Percentiles rank a stretch among this genome's conserved stretches.
Conservation (phyloP, 2,113 vertebrate species). For the Bagarius yarrelli region DNA sequence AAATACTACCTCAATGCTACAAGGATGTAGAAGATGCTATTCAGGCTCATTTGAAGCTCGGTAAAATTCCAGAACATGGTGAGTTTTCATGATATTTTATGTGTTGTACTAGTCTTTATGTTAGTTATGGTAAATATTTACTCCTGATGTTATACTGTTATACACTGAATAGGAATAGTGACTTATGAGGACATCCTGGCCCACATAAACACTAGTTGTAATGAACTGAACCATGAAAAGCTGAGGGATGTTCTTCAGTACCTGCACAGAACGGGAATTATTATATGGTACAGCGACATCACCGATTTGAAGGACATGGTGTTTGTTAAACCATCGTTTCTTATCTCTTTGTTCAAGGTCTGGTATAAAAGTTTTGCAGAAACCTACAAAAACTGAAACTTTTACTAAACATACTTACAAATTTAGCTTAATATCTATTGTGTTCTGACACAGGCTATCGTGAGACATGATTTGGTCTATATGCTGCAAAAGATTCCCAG, state of each 20-base stretch:
- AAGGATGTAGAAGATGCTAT: slow-evolving; percentile 63
- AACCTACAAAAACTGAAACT: background rate
- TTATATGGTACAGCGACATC: slow-evolving; percentile 71
- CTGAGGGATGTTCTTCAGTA: slow-evolving; percentile 63
- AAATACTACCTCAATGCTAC: slow-evolving; percentile 59
- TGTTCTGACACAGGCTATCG: slow-evolving; percentile 59
- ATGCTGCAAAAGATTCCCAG: slow-evolving; percentile 60
- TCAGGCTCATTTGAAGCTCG: background rate
- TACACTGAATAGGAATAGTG: slow-evolving; percentile 62
- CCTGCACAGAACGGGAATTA: slow-evolving; percentile 65
- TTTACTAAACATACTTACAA: background rate
- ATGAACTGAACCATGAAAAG: slow-evolving; percentile 53
- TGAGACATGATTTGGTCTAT: slow-evolving; percentile 60
- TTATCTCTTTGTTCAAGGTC: slow-evolving; percentile 73
- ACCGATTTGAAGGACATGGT: slow-evolving; percentile 53
- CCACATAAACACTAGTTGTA: slow-evolving; percentile 31
- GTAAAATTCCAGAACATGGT: slow-evolving; percentile 63
- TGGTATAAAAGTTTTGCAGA: background rate
- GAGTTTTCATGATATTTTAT: slow-evolving; percentile 19
- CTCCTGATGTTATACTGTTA: background rate
- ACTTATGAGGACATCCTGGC: slow-evolving; percentile 53
- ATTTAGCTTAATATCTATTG: background rate
- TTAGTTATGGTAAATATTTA: background rate
- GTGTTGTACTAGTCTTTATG: background rate
- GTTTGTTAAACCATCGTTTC: slow-evolving; percentile 69